These are phyloP conservation scores for Cephalopterus ornatus DNA, from an alignment of 2,113 vertebrate genomes.

Conservation along the genomic window DNA sequence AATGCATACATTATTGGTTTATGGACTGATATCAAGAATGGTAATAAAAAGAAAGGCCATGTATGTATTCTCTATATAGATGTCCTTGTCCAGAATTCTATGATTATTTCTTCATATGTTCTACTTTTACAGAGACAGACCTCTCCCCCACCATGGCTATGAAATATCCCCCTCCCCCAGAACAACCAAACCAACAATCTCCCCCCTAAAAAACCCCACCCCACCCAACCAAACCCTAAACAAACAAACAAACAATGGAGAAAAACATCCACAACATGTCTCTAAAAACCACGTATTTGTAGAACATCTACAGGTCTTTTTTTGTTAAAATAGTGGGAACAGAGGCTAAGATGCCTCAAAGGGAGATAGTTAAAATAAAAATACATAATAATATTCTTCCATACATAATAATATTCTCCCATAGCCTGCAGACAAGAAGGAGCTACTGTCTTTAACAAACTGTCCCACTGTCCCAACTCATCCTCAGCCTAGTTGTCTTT, in stretches of 20 bases:
- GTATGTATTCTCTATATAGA: background rate
- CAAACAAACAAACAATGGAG: background rate
- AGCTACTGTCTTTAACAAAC: background rate
- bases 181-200: background rate
- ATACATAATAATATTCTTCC: background rate
- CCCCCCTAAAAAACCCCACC: background rate
- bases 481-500: background rate
- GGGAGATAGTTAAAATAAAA: background rate
- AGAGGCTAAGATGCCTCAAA: background rate
- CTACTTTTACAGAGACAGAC: background rate
- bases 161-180: background rate
- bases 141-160: fast-evolving
- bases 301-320: background rate
- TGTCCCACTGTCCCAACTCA: background rate
- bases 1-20: background rate
- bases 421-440: background rate
- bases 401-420: background rate
- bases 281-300: background rate
- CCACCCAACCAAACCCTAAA: background rate
- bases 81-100: background rate
- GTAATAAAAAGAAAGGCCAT: background rate
- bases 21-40: background rate
- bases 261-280: background rate
- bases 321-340: background rate
- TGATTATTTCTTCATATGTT: background rate